These are phyloP conservation scores for Crenichthys baileyi DNA, from an alignment of 2,797 vertebrate genomes.

Conservation along the genomic window DNA sequence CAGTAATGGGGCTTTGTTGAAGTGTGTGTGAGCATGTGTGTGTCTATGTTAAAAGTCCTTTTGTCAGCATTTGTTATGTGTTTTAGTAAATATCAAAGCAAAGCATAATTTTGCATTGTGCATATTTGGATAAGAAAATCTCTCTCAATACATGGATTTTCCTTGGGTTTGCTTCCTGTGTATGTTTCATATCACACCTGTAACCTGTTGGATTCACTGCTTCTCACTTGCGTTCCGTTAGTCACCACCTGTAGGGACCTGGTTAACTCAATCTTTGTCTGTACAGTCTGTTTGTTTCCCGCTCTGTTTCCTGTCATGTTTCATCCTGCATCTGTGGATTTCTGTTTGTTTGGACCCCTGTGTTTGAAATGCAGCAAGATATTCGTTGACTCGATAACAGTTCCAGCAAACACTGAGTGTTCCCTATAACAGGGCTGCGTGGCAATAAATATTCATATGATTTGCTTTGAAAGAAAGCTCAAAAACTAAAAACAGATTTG, in stretches of 20 bases:
- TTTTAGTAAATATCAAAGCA: slow-evolving; percentile 6
- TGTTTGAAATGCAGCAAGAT: slow-evolving; percentile 1
- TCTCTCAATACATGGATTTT: background rate
- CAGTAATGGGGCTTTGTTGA: slow-evolving; percentile 15
- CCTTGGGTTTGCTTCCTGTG: background rate
- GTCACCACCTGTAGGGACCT: background rate
- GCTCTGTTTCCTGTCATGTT: background rate
- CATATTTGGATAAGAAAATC: background rate
- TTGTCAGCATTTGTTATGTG: slow-evolving; percentile 15
- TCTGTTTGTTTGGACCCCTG: slow-evolving; percentile 7
- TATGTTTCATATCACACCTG: background rate
- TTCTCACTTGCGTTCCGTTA: background rate
- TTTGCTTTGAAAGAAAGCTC: background rate
- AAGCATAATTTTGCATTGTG: background rate
- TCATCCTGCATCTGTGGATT: background rate
- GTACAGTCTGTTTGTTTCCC: background rate
- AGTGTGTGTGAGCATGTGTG: slow-evolving; percentile 24
- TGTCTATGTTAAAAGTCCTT: slow-evolving; percentile 14
- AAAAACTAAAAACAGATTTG: slow-evolving; percentile 8
- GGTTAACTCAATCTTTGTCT: background rate
- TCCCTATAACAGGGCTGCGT: background rate
- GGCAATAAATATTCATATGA: slow-evolving; percentile 5
- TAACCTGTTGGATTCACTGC: background rate
- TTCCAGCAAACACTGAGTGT: slow-evolving; percentile 5
- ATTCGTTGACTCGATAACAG: slow-evolving; percentile 3